Evolutionary conservation across 1,140 invertebrate genomes (phyloP).

Genomic region (Amphibalanus amphitrite): DNA sequence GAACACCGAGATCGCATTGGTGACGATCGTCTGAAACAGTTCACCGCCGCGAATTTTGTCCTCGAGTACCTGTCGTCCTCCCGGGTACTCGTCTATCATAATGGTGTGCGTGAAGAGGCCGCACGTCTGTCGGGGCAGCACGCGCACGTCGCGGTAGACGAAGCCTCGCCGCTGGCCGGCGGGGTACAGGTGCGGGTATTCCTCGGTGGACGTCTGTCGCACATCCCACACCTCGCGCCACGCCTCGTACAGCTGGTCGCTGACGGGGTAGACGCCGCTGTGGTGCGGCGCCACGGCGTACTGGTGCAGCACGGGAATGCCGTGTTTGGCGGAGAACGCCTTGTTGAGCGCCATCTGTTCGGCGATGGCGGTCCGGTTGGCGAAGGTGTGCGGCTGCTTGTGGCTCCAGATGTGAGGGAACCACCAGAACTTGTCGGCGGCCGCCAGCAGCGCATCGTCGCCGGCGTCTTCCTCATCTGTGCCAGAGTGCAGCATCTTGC

Average conservation of each 20-base stretch:
- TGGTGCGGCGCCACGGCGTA: conserved; percentile 98
- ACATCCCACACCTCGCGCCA: conserved; percentile 93
- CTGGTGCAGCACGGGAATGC: conserved; percentile 68
- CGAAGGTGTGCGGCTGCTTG: conserved; percentile 86
- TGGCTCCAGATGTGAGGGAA: conserved; percentile 99
- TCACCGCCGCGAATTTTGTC: conserved; percentile 91
- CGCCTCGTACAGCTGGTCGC: conserved; percentile 82
- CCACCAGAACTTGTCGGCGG: conserved; percentile 52
- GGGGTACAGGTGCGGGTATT: conserved; percentile 92
- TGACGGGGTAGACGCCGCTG: conserved; percentile 95
- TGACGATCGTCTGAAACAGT: conserved; percentile 89
- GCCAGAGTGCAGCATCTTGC: conserved; percentile 88
- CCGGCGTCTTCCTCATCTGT: conserved; percentile 78
- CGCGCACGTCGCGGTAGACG: conserved; percentile 68
- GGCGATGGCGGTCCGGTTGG: conserved; percentile 68
- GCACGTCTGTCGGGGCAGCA: conserved; percentile 90
- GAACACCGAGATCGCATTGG: conserved; percentile 95
- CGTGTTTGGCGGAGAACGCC: conserved; percentile 35
- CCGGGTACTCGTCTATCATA: conserved; percentile 81
- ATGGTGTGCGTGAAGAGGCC: conserved; percentile 93
- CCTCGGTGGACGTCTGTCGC: conserved; percentile 91
- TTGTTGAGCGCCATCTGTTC: conserved; percentile 80
- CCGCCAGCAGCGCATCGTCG: conserved; percentile 66
- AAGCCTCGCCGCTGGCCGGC: conserved; percentile 73
- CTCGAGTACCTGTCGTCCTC: conserved; percentile 73